These are phyloP conservation scores for Colletes collaris DNA, from an alignment of 2,888 invertebrate species.

Conservation along the genomic window DNA sequence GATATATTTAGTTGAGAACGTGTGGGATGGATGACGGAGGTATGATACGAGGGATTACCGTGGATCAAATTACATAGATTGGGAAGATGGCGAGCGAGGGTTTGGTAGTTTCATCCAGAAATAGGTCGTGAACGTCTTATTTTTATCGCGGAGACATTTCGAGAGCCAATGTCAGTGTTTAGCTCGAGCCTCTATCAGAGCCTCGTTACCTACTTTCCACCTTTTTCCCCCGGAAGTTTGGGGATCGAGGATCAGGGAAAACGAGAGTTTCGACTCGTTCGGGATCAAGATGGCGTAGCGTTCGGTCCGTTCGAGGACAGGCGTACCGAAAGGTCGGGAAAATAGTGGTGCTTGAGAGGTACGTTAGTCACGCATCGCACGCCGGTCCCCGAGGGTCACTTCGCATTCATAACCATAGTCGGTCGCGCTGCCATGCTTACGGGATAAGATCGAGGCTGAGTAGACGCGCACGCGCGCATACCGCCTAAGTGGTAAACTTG, in stretches of 20 bases:
- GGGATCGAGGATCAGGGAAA: not conserved
- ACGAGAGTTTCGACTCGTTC: not conserved
- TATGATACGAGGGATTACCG: too few species aligned
- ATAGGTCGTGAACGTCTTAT: too few species aligned
- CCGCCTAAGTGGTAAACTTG: conserved; percentile 79
- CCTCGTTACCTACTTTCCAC: not conserved
- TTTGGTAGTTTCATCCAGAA: too few species aligned
- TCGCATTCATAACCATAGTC: conserved; percentile 41
- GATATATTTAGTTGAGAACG: too few species aligned
- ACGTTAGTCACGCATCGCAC: conserved; percentile 40
- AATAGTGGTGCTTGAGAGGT: too few species aligned
- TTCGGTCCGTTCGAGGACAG: conserved; percentile 9
- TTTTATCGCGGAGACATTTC: not conserved
- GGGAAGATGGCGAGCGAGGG: too few species aligned
- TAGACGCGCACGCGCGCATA: conserved; percentile 22
- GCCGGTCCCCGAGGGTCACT: conserved; percentile 22
- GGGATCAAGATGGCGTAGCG: conserved; percentile 2
- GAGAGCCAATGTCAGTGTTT: not conserved
- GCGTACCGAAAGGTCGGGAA: not conserved
- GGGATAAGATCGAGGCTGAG: conserved; percentile 29
- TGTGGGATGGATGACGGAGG: too few species aligned
- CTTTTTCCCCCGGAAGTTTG: not conserved
- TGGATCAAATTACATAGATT: too few species aligned
- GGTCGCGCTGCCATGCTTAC: conserved; percentile 4
- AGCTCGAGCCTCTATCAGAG: not conserved